These are phyloP conservation scores for Trypoxylus dichotomus DNA, from an alignment of 1,140 invertebrate species.

Conservation along the genomic window DNA sequence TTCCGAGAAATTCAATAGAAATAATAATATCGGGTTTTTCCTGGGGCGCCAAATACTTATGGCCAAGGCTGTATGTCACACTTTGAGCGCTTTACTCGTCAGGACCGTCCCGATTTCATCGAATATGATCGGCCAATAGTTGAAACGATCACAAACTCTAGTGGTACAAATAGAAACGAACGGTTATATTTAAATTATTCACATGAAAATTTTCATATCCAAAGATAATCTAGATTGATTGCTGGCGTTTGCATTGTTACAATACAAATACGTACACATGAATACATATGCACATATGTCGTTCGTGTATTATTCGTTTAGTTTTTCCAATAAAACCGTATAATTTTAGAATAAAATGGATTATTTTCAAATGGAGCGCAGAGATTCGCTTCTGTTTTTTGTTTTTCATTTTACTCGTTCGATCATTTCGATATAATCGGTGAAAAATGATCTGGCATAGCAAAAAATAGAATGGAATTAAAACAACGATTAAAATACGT, in stretches of 20 bases:
- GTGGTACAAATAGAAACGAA: not conserved
- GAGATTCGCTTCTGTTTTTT: not conserved
- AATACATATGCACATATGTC: too few relatives aligned
- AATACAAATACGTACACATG: not conserved
- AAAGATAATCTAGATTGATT: slow-evolving; percentile 1
- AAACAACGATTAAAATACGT: not conserved
- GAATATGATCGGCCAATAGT: not conserved
- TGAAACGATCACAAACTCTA: not conserved
- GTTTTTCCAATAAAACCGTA: not conserved
- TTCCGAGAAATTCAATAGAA: too few relatives aligned
- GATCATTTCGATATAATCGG: not conserved
- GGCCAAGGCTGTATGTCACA: too few relatives aligned
- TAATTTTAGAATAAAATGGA: not conserved
- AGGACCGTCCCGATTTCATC: not conserved
- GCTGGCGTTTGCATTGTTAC: not conserved
- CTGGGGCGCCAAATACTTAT: too few relatives aligned
- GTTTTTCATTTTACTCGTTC: not conserved
- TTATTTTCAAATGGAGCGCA: not conserved
- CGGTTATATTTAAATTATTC: not conserved
- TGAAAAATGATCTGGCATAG: not conserved
- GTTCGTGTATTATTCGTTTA: not conserved
- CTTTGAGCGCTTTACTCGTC: not conserved
- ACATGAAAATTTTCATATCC: not conserved
- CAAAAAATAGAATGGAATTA: not conserved
- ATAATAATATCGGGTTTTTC: too few relatives aligned